These are phyloP conservation scores for Pseudotriccus pelzelni DNA, from an alignment of 2,797 vertebrate genomes.

Conservation along the genomic window DNA sequence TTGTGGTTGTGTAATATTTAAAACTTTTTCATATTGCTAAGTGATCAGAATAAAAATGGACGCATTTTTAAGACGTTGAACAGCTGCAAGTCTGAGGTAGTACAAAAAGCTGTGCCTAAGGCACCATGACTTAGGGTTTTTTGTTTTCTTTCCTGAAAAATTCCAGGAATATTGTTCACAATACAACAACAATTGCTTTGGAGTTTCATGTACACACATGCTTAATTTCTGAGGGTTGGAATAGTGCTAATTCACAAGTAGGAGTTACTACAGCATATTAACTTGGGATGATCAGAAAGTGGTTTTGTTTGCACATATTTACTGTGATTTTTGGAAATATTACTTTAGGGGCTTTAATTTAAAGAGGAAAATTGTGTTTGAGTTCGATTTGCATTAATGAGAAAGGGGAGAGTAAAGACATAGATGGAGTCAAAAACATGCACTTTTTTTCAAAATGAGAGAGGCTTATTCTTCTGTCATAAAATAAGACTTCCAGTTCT, in stretches of 20 bases:
- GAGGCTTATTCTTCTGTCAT: neutral
- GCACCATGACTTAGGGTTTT: neutral
- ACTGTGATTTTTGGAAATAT: neutral
- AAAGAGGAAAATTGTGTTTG: neutral
- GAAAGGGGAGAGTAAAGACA: neutral
- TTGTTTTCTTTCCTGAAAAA: neutral
- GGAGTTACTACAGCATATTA: neutral
- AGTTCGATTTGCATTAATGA: neutral
- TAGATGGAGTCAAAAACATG: neutral
- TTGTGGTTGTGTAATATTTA: neutral
- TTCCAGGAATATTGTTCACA: neutral
- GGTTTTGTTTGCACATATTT: neutral
- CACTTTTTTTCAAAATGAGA: neutral
- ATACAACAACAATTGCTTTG: neutral
- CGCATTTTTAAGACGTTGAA: neutral
- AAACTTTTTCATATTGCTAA: neutral
- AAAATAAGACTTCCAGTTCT: neutral
- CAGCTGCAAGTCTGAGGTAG: neutral
- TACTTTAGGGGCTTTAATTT: neutral
- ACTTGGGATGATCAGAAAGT: neutral
- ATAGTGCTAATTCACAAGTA: neutral
- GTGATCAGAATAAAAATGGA: neutral
- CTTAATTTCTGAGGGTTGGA: neutral
- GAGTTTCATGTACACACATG: neutral
- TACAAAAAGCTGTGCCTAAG: neutral